phyloP scores from a whole-genome alignment of 2,113 vertebrate genomes.

The Copsychus sechellarum region DNA sequence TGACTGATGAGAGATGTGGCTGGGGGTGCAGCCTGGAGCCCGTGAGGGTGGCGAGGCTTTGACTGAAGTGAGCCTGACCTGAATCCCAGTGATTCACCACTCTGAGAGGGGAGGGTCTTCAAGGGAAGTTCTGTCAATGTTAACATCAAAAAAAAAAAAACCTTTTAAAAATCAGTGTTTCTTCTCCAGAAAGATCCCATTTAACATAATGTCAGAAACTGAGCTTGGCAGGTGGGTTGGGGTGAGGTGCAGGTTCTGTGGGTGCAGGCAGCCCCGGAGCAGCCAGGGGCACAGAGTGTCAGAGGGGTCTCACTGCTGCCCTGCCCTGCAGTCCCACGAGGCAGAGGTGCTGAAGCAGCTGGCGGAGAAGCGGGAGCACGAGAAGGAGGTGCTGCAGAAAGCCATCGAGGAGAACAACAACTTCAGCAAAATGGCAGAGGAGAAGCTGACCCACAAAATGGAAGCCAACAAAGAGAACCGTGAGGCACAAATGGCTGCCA shows the following conservation, averaged over 20 bases:
- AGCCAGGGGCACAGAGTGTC: too few relatives aligned
- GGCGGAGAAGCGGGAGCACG: slow-evolving; percentile 93
- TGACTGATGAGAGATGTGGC: not conserved
- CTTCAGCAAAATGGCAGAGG: slow-evolving; percentile 93
- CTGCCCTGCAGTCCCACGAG: slow-evolving; percentile 82
- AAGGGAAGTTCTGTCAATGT: accelerated
- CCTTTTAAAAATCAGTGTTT: accelerated
- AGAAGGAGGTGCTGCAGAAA: slow-evolving; percentile 95
- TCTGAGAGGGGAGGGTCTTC: not conserved
- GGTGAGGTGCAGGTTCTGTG: not conserved
- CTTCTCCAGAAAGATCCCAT: not conserved
- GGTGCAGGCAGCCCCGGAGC: not conserved
- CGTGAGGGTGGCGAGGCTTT: not conserved
- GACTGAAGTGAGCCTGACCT: not conserved
- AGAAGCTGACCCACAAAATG: slow-evolving; percentile 96
- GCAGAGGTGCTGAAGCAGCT: slow-evolving; percentile 92
- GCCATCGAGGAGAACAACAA: slow-evolving; percentile 92
- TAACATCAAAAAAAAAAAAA: not conserved
- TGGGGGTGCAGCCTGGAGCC: not conserved
- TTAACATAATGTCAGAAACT: not conserved
- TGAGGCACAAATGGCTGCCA: slow-evolving; percentile 89
- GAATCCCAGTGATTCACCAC: not conserved
- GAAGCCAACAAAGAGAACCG: slow-evolving; percentile 95
- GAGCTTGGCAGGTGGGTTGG: too few relatives aligned
- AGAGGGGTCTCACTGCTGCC: not conserved